Conservation (phyloP, 2,888 invertebrate species). For the Cylindroiulus punctatus region DNA sequence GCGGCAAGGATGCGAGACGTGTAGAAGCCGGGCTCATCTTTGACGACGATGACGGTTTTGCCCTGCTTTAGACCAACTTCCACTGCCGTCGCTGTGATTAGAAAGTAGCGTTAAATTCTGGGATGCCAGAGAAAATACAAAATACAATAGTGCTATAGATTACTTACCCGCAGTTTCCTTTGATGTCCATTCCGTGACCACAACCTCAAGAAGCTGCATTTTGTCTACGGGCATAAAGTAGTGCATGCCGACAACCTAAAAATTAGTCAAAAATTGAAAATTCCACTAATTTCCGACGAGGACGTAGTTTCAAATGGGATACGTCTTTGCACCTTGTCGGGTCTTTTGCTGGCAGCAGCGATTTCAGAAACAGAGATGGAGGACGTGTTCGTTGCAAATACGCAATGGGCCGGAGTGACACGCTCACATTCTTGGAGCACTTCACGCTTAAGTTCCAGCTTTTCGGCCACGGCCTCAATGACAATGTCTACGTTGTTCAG, state of each 20-base stretch:
- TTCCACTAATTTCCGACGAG: neutral
- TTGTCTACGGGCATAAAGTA: slow-evolving; percentile 99
- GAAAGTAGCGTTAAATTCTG: no score
- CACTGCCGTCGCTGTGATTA: slow-evolving; percentile 66
- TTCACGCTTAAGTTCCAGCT: slow-evolving; percentile 92
- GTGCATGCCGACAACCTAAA: slow-evolving; percentile 89
- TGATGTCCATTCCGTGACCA: slow-evolving; percentile 94
- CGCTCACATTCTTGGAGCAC: slow-evolving; percentile 95
- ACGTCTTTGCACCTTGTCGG: slow-evolving; percentile 79
- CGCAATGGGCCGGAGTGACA: slow-evolving; percentile 84
- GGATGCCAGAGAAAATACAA: neutral
- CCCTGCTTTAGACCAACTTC: slow-evolving; percentile 93
- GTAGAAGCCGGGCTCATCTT: slow-evolving; percentile 99
- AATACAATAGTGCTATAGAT: no score
- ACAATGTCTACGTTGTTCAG: slow-evolving; percentile 91
- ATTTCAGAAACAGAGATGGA: slow-evolving; percentile 97
- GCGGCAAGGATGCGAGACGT: slow-evolving; percentile 94
- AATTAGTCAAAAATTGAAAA: slow-evolving; percentile 55
- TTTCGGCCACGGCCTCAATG: slow-evolving; percentile 98
- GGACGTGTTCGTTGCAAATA: slow-evolving; percentile 97
- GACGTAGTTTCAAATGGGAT: neutral
- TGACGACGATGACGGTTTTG: slow-evolving; percentile 96
- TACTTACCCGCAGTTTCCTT: slow-evolving; percentile 83
- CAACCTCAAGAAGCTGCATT: slow-evolving; percentile 98
- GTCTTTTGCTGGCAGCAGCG: slow-evolving; percentile 87